Conservation (phyloP, 2,797 vertebrate species). For the Dermochelys coriacea region DNA sequence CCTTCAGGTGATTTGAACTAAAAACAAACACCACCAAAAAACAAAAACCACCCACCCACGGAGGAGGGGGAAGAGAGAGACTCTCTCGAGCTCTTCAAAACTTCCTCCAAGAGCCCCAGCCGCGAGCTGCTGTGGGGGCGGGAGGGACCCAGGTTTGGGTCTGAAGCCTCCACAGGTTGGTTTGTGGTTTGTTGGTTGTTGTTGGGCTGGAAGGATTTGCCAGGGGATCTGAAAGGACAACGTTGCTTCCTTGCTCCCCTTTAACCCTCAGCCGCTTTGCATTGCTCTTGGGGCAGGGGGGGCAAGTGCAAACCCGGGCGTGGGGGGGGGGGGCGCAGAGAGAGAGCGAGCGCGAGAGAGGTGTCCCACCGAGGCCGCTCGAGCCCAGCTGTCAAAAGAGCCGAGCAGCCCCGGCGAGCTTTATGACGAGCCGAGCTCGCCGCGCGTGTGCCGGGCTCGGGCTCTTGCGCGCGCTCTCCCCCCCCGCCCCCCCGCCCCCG, state of each 20-base stretch:
- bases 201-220: conserved; percentile 15
- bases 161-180: conserved; percentile 69
- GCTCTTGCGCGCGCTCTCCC: too few species aligned
- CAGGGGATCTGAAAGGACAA: background rate
- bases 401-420: conserved; percentile 72
- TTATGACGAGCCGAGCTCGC: conserved; percentile 46
- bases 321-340: background rate
- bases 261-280: background rate
- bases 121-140: conserved; percentile 18
- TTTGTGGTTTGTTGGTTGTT: conserved; percentile 53
- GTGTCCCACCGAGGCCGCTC: conserved; percentile 42
- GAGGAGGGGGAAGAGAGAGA: background rate
- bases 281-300: conserved; percentile 13
- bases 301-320: conserved; percentile 20
- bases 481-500: too few species aligned
- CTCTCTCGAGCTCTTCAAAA: conserved; percentile 37
- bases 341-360: too few species aligned
- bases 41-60: too few species aligned
- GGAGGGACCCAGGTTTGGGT: conserved; percentile 48
- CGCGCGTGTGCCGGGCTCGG: background rate
- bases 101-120: too few species aligned
- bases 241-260: background rate
- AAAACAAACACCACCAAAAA: background rate
- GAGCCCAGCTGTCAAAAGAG: conserved; percentile 77
- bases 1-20: conserved; percentile 25